phyloP scores from a whole-genome alignment of 92 coral and sea anemone genomes.

The Zoanthus gigantus region DNA sequence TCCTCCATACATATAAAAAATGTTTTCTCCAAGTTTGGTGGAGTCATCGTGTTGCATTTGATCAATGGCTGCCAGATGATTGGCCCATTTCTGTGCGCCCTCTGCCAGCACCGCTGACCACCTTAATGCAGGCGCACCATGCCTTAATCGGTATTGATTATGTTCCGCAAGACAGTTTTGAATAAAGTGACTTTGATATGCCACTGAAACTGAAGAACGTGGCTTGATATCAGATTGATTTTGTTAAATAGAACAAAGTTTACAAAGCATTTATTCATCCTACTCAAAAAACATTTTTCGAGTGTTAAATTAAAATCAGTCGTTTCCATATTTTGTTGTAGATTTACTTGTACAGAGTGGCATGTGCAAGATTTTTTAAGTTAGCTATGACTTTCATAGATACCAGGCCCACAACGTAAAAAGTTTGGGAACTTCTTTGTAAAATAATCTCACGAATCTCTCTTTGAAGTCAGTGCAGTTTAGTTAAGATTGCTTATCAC shows the following conservation, averaged over 20 bases:
- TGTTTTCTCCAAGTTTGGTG: slow-evolving; percentile 73
- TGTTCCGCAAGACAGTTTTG: slow-evolving; percentile 76
- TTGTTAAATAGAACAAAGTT: background rate
- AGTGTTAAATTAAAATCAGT: no score
- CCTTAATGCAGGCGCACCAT: slow-evolving; percentile 69
- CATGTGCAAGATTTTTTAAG: no score
- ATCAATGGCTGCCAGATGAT: slow-evolving; percentile 90
- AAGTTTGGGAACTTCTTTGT: no score
- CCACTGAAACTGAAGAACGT: slow-evolving; percentile 5
- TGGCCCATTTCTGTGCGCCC: slow-evolving; percentile 90
- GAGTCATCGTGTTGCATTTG: slow-evolving; percentile 84
- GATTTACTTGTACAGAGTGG: no score
- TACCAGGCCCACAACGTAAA: no score
- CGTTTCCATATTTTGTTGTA: no score
- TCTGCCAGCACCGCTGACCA: slow-evolving; percentile 84
- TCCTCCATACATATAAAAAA: slow-evolving; percentile 92
- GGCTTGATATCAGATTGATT: background rate
- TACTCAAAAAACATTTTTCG: background rate
- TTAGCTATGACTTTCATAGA: no score
- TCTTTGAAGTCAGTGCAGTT: no score
- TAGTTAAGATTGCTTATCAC: no score
- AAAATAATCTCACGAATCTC: no score
- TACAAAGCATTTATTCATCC: background rate
- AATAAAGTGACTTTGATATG: slow-evolving; percentile 51
- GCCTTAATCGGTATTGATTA: slow-evolving; percentile 72